Conservation (phyloP, 2,888 invertebrate species). For the Idaea straminata region DNA sequence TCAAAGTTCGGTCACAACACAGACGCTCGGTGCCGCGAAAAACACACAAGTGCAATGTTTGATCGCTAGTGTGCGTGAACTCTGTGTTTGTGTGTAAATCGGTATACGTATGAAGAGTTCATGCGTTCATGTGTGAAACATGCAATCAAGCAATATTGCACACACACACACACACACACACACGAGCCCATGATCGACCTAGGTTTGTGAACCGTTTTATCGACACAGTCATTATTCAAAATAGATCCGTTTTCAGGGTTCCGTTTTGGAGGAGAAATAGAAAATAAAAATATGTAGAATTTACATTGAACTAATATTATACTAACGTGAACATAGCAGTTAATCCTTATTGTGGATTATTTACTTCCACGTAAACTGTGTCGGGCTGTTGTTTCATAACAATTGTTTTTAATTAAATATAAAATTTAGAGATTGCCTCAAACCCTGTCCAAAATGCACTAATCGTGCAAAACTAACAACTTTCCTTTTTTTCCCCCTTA, state of each 20-base stretch:
- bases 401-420: no score
- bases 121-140: not conserved
- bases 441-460: no score
- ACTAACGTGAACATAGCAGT: no score
- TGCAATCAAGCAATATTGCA: conserved; percentile 25
- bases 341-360: no score
- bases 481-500: no score
- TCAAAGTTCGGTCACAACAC: conserved; percentile 50
- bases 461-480: no score
- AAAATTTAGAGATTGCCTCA: no score
- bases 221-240: conserved; percentile 22
- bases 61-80: conserved; percentile 37
- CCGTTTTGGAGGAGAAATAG: not conserved
- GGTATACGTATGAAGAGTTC: no score
- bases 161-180: conserved; percentile 9
- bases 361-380: no score
- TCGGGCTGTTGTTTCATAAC: no score
- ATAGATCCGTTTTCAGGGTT: conserved; percentile 1
- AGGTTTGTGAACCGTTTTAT: conserved; percentile 35
- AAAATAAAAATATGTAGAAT: no score
- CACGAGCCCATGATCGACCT: conserved; percentile 38
- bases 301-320: no score
- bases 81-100: conserved; percentile 15
- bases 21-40: conserved; percentile 67
- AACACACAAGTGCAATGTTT: conserved; percentile 41